These are phyloP conservation scores for Heterodera carotae DNA, from an alignment of 1,140 invertebrate genomes.

Conservation along the genomic window DNA sequence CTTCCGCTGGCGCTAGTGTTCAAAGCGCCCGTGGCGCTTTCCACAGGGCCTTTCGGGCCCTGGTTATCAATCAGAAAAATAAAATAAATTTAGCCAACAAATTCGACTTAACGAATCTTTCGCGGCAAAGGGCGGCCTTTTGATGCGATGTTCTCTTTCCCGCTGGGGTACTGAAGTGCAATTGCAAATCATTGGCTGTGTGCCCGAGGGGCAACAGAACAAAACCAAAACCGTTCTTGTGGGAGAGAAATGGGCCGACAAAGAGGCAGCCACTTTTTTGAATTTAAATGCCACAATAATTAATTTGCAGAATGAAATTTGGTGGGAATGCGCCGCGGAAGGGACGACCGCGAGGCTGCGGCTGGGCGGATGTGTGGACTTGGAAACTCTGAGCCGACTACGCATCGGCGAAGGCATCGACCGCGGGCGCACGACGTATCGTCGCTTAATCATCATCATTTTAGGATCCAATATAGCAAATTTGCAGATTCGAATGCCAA, in stretches of 20 bases:
- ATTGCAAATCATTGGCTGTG: conserved; percentile 26
- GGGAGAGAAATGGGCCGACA: conserved; percentile 17
- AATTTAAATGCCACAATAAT: not conserved
- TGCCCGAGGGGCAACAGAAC: not conserved
- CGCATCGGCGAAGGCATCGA: conserved; percentile 31
- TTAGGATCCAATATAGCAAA: conserved; percentile 4
- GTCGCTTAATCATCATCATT: not conserved
- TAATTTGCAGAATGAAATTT: not conserved
- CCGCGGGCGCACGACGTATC: conserved; percentile 21
- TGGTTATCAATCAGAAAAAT: not conserved
- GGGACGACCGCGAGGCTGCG: conserved; percentile 5
- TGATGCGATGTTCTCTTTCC: conserved; percentile 10
- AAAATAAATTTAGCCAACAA: not conserved
- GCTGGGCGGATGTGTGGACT: conserved; percentile 25
- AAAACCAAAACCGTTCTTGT: not conserved
- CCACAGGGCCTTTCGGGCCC: too few relatives aligned
- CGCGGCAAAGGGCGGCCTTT: conserved; percentile 5
- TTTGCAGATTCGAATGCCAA: conserved; percentile 39
- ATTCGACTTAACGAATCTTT: conserved; percentile 12
- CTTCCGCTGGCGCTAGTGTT: too few relatives aligned
- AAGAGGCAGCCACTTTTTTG: not conserved
- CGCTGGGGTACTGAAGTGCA: not conserved
- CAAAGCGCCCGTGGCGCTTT: too few relatives aligned
- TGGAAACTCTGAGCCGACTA: not conserved
- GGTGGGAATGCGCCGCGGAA: conserved; percentile 21